These are phyloP conservation scores for Crotalus horridus DNA, from an alignment of 2,113 vertebrate species.

Conservation along the genomic window DNA sequence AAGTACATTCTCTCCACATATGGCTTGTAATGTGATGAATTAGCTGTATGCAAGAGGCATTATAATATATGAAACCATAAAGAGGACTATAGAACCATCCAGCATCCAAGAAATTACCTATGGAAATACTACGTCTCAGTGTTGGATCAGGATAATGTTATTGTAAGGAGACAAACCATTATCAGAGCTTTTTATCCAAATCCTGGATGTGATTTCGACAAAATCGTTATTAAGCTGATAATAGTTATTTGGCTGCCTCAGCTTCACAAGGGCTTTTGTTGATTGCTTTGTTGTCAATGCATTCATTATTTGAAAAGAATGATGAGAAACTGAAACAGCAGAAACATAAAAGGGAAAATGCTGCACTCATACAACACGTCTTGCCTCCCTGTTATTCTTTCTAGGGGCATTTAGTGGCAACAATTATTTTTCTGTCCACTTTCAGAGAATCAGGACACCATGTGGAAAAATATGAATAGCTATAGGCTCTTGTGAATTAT, in stretches of 20 bases:
- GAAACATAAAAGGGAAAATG: background rate
- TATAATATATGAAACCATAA: constrained; percentile 47
- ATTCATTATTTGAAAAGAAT: background rate
- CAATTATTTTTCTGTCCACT: background rate
- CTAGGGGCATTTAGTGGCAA: background rate
- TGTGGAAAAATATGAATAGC: background rate
- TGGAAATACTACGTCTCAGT: background rate
- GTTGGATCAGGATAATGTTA: background rate
- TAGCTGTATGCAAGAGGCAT: constrained; percentile 31
- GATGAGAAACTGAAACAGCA: background rate
- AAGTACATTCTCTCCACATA: background rate
- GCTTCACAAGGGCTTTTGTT: background rate
- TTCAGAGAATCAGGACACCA: background rate
- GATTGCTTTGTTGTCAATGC: background rate
- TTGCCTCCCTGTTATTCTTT: background rate
- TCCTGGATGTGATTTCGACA: background rate
- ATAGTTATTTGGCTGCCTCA: background rate
- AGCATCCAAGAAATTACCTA: background rate
- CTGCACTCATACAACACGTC: constrained; percentile 12
- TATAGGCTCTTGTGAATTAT: background rate
- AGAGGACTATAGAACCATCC: background rate
- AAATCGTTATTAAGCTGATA: background rate
- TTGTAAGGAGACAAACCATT: background rate
- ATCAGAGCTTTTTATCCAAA: background rate
- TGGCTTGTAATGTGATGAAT: background rate